phyloP scores from a whole-genome alignment of 2,113 vertebrate species.

The Thamnophis sirtalis region DNA sequence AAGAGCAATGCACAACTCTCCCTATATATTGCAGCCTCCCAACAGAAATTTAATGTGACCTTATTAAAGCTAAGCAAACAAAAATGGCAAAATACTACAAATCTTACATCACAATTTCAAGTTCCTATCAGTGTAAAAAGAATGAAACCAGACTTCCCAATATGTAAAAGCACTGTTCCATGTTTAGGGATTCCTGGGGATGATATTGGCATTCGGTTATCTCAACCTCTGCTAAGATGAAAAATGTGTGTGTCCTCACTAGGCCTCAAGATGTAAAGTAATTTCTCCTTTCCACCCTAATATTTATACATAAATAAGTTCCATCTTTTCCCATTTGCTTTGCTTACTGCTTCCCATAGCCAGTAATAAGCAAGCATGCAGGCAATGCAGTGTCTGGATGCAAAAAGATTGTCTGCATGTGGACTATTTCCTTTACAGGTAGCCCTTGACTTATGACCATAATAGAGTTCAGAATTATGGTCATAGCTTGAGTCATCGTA shows the following conservation, averaged over 20 bases:
- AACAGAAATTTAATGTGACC: neutral
- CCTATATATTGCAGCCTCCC: neutral
- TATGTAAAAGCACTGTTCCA: neutral
- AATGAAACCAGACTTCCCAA: neutral
- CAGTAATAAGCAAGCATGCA: neutral
- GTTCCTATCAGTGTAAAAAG: neutral
- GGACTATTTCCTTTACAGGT: neutral
- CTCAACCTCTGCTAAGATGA: neutral
- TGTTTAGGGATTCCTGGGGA: neutral
- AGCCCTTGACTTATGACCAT: neutral
- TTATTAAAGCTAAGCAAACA: neutral
- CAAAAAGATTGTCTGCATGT: neutral
- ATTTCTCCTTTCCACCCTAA: neutral
- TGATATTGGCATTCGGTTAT: neutral
- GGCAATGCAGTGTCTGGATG: neutral
- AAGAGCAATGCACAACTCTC: neutral
- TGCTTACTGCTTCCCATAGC: neutral
- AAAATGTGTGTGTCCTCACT: neutral
- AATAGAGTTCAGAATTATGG: neutral
- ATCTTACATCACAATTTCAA: neutral
- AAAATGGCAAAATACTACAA: neutral
- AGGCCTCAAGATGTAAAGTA: neutral
- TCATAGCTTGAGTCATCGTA: neutral
- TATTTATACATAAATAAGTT: neutral
- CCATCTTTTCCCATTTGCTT: neutral